phyloP scores from a whole-genome alignment of 2,113 vertebrate species.

The Neotoma lepida region DNA sequence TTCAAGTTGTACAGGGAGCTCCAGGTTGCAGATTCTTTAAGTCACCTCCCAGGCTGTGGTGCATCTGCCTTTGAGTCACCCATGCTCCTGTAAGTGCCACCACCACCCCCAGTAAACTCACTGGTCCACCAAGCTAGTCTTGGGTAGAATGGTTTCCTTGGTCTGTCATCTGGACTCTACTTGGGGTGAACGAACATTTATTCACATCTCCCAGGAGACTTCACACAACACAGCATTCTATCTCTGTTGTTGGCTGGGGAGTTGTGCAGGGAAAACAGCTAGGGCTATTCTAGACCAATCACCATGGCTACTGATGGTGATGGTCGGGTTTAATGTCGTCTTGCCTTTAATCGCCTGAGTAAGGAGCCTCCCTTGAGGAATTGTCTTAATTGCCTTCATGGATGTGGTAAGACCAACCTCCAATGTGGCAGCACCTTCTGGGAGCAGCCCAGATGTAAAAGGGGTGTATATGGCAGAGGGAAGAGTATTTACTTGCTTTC shows the following conservation, averaged over 20 bases:
- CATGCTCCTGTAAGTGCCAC: not conserved
- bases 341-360: not conserved
- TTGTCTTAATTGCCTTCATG: not conserved
- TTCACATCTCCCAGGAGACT: not conserved
- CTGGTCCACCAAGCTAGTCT: not conserved
- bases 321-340: not conserved
- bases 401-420: not conserved
- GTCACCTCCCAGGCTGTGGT: not conserved
- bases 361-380: not conserved
- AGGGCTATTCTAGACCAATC: not conserved
- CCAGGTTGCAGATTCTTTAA: not conserved
- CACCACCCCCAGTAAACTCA: not conserved
- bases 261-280: not conserved
- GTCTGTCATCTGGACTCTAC: not conserved
- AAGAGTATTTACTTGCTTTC: not conserved
- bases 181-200: not conserved
- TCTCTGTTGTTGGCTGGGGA: not conserved
- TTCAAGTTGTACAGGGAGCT: not conserved
- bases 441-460: not conserved
- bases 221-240: not conserved
- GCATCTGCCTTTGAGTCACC: not conserved
- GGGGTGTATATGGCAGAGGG: not conserved
- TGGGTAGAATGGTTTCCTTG: not conserved
- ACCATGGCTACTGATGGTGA: not conserved
- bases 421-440: not conserved